These are phyloP conservation scores for Drosophila gunungcola DNA, from an alignment of 1,140 invertebrate species.

Conservation along the genomic window DNA sequence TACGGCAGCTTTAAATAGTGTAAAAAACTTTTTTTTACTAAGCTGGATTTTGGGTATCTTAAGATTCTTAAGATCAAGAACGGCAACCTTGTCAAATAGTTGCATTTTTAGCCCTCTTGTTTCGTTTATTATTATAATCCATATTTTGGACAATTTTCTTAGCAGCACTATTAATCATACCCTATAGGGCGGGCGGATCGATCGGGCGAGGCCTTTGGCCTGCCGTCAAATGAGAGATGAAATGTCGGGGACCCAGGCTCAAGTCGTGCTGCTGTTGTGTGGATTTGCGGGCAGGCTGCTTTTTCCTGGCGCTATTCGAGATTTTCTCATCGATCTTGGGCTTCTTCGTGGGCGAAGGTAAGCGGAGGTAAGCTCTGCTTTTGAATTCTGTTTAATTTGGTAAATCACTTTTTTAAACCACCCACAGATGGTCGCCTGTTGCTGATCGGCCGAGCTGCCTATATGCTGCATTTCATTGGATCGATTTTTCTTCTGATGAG, in stretches of 20 bases:
- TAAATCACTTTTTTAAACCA: not conserved
- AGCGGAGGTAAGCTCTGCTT: conserved; percentile 10
- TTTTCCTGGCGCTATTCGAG: conserved; percentile 19
- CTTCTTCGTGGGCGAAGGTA: conserved; percentile 42
- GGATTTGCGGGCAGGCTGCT: conserved; percentile 22
- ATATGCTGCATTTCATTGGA: conserved; percentile 42
- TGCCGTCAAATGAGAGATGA: conserved; percentile 28
- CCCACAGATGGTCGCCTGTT: not conserved
- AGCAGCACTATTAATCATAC: not conserved
- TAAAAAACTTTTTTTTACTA: no score
- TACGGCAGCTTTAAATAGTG: not conserved
- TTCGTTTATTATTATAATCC: no score
- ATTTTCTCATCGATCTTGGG: conserved; percentile 26
- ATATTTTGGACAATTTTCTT: no score
- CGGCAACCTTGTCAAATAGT: no score
- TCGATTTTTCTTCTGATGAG: conserved; percentile 35
- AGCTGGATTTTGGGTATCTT: no score
- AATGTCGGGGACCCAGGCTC: conserved; percentile 30
- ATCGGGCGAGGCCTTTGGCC: conserved; percentile 24
- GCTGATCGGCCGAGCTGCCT: conserved; percentile 18
- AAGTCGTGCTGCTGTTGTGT: conserved; percentile 34
- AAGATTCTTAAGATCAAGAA: no score
- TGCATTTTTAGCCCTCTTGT: no score
- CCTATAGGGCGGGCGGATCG: not conserved
- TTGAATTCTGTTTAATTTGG: not conserved